These are phyloP conservation scores for Halesus radiatus DNA, from an alignment of 1,140 invertebrate genomes.

Conservation along the genomic window DNA sequence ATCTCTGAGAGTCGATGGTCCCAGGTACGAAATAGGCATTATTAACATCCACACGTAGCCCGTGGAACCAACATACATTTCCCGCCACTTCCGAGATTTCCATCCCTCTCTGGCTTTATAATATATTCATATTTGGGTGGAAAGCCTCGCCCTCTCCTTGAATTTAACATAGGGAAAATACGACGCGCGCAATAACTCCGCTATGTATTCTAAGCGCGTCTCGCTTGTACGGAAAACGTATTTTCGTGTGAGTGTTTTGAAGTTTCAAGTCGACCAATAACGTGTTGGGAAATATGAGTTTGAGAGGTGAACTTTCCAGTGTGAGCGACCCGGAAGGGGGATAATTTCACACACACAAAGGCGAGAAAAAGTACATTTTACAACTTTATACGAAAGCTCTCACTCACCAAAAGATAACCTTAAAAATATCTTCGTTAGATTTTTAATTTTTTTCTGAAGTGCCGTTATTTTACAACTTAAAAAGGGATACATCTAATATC, in stretches of 20 bases:
- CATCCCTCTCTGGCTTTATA: slow-evolving; percentile 47
- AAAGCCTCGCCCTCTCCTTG: slow-evolving; percentile 36
- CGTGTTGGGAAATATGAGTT: slow-evolving; percentile 56
- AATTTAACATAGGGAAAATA: slow-evolving; percentile 51
- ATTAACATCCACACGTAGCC: background rate
- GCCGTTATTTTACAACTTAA: no score
- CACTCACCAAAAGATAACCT: no score
- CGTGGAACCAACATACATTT: background rate
- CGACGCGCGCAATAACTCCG: slow-evolving; percentile 47
- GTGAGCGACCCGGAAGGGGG: slow-evolving; percentile 17
- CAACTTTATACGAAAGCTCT: no score
- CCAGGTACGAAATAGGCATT: background rate
- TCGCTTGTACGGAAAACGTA: slow-evolving; percentile 44
- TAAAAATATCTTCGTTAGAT: no score
- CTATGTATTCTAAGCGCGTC: slow-evolving; percentile 46
- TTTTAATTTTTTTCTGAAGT: no score
- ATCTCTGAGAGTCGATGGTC: no score
- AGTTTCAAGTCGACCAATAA: slow-evolving; percentile 57
- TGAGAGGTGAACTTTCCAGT: slow-evolving; percentile 12
- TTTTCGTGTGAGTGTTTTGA: slow-evolving; percentile 53
- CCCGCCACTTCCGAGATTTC: slow-evolving; percentile 24
- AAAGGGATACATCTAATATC: no score
- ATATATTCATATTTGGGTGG: slow-evolving; percentile 54
- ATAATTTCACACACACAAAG: background rate
- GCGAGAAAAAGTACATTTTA: no score